Percentiles rank a stretch among this genome's conserved stretches.
Conservation (phyloP, 2,888 invertebrate species). For the Quadroppia sp. region DNA sequence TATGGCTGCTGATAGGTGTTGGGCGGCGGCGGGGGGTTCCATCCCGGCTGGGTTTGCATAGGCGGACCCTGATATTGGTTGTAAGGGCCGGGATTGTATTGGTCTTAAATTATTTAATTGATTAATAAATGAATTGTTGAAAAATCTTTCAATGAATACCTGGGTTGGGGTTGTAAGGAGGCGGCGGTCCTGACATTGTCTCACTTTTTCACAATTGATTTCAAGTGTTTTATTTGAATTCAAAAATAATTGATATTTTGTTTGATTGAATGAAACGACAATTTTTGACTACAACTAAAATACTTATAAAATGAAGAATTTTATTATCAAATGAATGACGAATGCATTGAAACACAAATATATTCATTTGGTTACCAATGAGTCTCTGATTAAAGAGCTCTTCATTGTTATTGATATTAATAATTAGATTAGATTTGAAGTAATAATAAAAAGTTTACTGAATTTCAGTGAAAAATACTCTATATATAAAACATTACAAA, state of each 20-base stretch:
- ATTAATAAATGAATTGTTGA: neutral
- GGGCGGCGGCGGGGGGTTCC: neutral
- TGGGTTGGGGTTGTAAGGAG: constrained; percentile 13
- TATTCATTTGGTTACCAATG: neutral
- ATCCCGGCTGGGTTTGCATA: neutral
- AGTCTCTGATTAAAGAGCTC: neutral
- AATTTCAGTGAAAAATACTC: too few species aligned
- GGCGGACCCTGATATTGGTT: constrained; percentile 9
- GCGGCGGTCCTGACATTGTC: constrained; percentile 15
- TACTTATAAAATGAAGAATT: neutral
- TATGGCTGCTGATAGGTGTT: neutral
- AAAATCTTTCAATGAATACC: neutral
- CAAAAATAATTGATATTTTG: neutral
- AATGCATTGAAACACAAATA: neutral
- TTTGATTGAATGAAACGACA: neutral
- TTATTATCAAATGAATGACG: neutral
- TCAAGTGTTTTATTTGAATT: neutral
- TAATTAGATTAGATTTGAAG: neutral
- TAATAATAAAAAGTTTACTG: too few species aligned
- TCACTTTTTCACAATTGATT: neutral
- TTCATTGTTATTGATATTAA: neutral
- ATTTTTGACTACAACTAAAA: too few species aligned
- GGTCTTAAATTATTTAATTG: constrained; percentile 6
- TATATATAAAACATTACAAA: too few species aligned
- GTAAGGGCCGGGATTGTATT: neutral